phyloP scores from a whole-genome alignment of 2,113 vertebrate species.

The Thinocorus orbignyianus region DNA sequence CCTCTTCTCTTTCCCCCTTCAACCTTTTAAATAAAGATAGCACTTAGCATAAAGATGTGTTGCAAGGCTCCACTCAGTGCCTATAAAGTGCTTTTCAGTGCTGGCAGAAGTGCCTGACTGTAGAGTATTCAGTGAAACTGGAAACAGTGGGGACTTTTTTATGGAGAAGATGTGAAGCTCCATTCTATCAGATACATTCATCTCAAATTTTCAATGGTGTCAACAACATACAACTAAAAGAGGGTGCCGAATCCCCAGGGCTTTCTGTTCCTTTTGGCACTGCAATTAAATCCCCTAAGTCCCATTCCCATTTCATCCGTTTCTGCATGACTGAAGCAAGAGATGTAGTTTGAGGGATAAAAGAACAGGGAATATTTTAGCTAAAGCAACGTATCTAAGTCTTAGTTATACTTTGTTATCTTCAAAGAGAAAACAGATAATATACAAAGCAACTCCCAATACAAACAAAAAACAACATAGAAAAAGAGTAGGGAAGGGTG shows the following conservation, averaged over 20 bases:
- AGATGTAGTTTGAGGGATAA: not conserved
- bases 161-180: not conserved
- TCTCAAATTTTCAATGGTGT: conserved; percentile 17
- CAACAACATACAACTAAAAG: not conserved
- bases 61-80: not conserved
- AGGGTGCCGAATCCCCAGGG: not conserved
- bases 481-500: not conserved
- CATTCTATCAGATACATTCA: not conserved
- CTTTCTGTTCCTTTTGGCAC: not conserved
- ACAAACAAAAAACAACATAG: not conserved
- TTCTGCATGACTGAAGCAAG: conserved; percentile 33
- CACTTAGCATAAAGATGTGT: conserved; percentile 23
- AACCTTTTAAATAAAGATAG: conserved; percentile 43
- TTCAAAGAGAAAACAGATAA: conserved; percentile 3
- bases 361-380: not conserved
- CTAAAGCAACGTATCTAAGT: not conserved
- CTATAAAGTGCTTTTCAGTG: conserved; percentile 43
- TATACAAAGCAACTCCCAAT: not conserved
- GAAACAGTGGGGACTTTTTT: conserved; percentile 13
- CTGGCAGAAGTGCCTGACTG: not conserved
- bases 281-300: conserved; percentile 13
- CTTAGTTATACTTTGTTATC: conserved; percentile 10
- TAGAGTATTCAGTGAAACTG: not conserved
- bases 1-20: not conserved
- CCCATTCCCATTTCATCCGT: conserved; percentile 17